These are phyloP conservation scores for Mesitornis unicolor DNA, from an alignment of 2,113 vertebrate genomes.

Conservation along the genomic window DNA sequence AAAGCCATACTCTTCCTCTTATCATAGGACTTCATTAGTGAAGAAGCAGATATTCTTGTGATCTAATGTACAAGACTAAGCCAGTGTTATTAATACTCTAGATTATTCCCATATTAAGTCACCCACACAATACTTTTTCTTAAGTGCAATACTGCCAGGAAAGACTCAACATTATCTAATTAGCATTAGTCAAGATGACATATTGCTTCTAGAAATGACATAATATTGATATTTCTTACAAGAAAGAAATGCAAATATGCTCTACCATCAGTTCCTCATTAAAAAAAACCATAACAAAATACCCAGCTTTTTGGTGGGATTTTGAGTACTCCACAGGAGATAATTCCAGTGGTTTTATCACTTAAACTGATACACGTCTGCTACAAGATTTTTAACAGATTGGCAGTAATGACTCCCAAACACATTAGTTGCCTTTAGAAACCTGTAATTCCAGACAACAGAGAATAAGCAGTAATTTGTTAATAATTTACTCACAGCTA, in stretches of 20 bases:
- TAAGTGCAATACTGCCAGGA: background rate
- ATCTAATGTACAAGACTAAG: background rate
- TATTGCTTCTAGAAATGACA: background rate
- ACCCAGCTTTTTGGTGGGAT: background rate
- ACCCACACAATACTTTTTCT: background rate
- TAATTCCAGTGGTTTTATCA: background rate
- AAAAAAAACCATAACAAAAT: background rate
- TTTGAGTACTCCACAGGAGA: background rate
- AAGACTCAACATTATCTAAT: background rate
- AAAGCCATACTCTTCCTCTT: background rate
- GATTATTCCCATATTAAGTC: background rate
- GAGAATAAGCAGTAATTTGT: background rate
- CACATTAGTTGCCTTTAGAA: background rate
- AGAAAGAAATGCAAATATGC: background rate
- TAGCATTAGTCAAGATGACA: background rate
- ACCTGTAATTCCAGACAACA: background rate
- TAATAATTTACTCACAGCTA: background rate
- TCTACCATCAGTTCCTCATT: background rate
- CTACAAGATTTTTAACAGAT: background rate
- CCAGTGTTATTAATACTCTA: background rate
- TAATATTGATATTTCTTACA: slow-evolving; percentile 46
- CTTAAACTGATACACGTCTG: background rate
- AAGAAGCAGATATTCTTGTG: background rate
- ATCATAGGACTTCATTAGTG: background rate
- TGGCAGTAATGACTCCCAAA: background rate